These are phyloP conservation scores for Aricia artaxerxes DNA, from an alignment of 2,888 invertebrate genomes.

Conservation along the genomic window DNA sequence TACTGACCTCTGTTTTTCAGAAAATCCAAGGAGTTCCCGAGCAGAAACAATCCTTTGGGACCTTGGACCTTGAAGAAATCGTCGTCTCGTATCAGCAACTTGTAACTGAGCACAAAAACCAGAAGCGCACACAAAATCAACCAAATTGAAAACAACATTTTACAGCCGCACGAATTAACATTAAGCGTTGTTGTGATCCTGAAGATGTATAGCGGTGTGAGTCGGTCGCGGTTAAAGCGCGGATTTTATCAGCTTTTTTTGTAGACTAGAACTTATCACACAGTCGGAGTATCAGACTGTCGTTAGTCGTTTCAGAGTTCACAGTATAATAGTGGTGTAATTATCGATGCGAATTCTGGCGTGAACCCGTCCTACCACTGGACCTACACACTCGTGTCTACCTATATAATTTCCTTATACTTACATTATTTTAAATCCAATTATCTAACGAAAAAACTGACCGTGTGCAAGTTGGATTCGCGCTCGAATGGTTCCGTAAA, in stretches of 20 bases:
- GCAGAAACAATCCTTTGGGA: slow-evolving; percentile 44
- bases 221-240: background rate
- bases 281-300: background rate
- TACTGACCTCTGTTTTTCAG: slow-evolving; percentile 47
- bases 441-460: slow-evolving; percentile 1
- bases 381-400: background rate
- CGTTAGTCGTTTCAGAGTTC: background rate
- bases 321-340: background rate
- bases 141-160: slow-evolving; percentile 16
- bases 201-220: background rate
- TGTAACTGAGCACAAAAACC: slow-evolving; percentile 36
- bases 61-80: slow-evolving; percentile 48
- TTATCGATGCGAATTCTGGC: background rate
- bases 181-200: background rate
- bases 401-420: background rate
- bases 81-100: slow-evolving; percentile 38
- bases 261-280: background rate
- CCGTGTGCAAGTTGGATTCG: background rate
- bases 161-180: background rate
- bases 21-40: slow-evolving; percentile 48
- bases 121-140: slow-evolving; percentile 36
- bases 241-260: background rate
- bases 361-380: background rate
- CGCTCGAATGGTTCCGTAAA: background rate
- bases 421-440: background rate